These are phyloP conservation scores for Acrobasis repandana DNA, from an alignment of 2,888 invertebrate species.

Conservation along the genomic window DNA sequence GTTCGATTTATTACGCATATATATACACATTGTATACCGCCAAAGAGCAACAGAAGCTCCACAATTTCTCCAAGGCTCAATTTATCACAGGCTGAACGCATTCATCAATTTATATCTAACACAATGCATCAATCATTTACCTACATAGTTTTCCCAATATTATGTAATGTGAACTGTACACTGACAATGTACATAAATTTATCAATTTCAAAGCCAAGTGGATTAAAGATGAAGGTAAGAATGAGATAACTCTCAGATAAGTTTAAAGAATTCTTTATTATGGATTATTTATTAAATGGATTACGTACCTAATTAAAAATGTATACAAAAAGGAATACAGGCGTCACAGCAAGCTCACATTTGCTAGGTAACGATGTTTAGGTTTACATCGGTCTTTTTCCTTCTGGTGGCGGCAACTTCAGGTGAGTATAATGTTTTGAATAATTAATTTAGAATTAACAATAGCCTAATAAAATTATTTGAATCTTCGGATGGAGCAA, in stretches of 20 bases:
- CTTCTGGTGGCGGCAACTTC: background rate
- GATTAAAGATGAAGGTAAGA: background rate
- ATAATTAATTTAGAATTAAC: no score
- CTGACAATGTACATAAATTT: background rate
- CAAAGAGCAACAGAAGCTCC: no score
- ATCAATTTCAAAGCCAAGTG: background rate
- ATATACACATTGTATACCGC: no score
- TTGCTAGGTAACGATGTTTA: background rate
- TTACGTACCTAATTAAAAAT: background rate
- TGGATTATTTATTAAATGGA: background rate
- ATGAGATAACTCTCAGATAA: background rate
- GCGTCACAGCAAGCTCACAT: background rate
- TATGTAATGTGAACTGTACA: no score
- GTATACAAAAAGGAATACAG: background rate
- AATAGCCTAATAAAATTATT: no score
- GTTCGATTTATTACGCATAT: no score
- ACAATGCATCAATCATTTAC: no score
- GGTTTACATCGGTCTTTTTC: background rate
- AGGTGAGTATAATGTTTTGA: background rate
- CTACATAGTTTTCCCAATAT: no score
- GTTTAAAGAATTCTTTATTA: background rate
- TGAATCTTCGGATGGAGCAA: no score
- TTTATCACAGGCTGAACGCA: no score
- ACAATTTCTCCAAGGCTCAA: no score
- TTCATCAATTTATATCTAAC: no score